Evolutionary conservation across 2,797 vertebrate species (phyloP).

Genomic region (Arctocebus calabarensis): DNA sequence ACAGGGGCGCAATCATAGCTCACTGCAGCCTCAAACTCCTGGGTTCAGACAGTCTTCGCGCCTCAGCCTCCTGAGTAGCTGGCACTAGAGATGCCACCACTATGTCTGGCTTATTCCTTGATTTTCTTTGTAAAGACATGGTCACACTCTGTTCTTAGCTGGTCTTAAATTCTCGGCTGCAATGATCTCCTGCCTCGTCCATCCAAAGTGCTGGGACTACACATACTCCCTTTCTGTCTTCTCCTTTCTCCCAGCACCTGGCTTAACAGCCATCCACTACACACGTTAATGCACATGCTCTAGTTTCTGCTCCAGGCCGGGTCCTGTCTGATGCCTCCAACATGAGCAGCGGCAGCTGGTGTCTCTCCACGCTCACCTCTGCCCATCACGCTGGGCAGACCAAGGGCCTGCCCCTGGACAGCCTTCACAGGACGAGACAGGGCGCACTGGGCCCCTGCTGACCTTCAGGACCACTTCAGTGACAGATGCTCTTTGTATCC

Average conservation of each 20-base stretch:
- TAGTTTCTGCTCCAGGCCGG: not conserved
- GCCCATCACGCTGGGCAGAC: fast-evolving
- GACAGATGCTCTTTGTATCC: no score
- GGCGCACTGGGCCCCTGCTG: fast-evolving
- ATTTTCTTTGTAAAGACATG: no score
- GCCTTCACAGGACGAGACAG: not conserved
- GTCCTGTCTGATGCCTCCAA: not conserved
- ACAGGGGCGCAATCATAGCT: not conserved
- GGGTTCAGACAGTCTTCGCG: no score
- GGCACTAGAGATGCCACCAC: no score
- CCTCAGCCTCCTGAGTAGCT: not conserved
- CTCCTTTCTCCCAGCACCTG: not conserved
- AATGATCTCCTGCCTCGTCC: not conserved
- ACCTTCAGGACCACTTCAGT: not conserved
- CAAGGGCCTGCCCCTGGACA: fast-evolving
- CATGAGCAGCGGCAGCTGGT: fast-evolving
- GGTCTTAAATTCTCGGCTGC: no score
- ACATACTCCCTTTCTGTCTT: not conserved
- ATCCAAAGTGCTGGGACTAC: not conserved
- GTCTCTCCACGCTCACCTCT: not conserved
- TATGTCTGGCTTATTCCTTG: no score
- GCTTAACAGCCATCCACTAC: no score
- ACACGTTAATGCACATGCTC: not conserved
- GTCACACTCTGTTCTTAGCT: no score
- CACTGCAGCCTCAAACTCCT: not conserved